phyloP scores from a whole-genome alignment of 2,113 vertebrate genomes.

The Eulemur macaco region DNA sequence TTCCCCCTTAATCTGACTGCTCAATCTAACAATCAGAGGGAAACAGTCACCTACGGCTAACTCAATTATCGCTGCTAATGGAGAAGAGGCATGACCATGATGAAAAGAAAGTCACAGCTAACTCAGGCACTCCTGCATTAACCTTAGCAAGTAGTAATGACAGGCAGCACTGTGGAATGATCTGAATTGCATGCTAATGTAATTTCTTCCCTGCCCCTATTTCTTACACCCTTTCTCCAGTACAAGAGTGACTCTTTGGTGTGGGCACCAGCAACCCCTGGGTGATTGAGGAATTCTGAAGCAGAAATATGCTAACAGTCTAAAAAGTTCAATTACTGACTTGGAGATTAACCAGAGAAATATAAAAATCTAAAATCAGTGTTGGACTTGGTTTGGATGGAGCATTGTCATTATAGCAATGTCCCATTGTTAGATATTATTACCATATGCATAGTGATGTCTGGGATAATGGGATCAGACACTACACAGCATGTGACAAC shows the following conservation, averaged over 20 bases:
- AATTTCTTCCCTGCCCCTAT: background rate
- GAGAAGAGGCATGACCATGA: slow-evolving; percentile 54
- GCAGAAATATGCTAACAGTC: background rate
- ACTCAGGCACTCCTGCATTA: slow-evolving; percentile 47
- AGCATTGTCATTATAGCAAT: background rate
- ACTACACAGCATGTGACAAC: slow-evolving; percentile 59
- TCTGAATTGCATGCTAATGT: slow-evolving; percentile 34
- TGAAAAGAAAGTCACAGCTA: slow-evolving; percentile 56
- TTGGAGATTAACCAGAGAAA: background rate
- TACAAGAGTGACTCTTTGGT: background rate
- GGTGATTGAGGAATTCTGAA: background rate
- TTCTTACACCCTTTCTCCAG: background rate
- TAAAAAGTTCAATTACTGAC: background rate
- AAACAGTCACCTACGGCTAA: slow-evolving; percentile 68
- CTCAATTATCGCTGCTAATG: slow-evolving; percentile 71
- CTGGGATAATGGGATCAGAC: slow-evolving; percentile 59
- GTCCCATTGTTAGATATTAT: slow-evolving; percentile 34
- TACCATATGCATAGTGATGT: slow-evolving; percentile 1
- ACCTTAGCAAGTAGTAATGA: slow-evolving; percentile 52
- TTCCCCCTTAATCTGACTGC: slow-evolving; percentile 55
- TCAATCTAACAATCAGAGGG: slow-evolving; percentile 50
- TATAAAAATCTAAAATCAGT: background rate
- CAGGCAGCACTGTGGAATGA: background rate
- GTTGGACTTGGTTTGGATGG: background rate
- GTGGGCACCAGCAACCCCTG: background rate